Evolutionary conservation across 1,140 invertebrate genomes (phyloP).

Genomic region (Steinernema khuongi): DNA sequence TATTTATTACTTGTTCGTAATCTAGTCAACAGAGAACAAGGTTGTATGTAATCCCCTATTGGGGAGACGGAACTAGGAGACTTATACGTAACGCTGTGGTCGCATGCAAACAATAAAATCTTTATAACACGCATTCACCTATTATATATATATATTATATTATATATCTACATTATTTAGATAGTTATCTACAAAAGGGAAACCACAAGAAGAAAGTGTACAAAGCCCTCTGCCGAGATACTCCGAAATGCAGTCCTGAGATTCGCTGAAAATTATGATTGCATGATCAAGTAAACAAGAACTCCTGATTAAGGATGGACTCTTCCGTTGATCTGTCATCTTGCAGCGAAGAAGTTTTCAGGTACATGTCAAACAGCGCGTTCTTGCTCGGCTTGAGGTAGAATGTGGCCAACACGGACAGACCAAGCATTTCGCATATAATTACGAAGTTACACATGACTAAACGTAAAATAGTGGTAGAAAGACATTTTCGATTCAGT

Average conservation of each 20-base stretch:
- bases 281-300: neutral
- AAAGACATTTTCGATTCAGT: neutral
- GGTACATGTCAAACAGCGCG: neutral
- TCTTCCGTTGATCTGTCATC: neutral
- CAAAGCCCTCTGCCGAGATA: too few species aligned
- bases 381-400: slow-evolving; percentile 9
- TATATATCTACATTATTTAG: neutral
- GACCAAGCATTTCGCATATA: slow-evolving; percentile 37
- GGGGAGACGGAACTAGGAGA: neutral
- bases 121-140: neutral
- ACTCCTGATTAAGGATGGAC: neutral
- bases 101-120: neutral
- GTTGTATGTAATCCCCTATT: neutral
- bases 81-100: too few species aligned
- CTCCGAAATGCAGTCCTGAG: too few species aligned
- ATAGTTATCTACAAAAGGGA: neutral
- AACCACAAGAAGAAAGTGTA: too few species aligned
- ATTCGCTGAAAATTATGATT: neutral
- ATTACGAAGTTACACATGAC: slow-evolving; percentile 40
- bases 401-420: slow-evolving; percentile 33
- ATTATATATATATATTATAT: too few species aligned
- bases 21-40: neutral
- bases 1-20: neutral
- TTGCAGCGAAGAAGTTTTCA: neutral
- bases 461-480: slow-evolving; percentile 21